Base-by-base conservation (phyloP, 2,113 vertebrate genomes). In the Pseudopipra pipra region DNA sequence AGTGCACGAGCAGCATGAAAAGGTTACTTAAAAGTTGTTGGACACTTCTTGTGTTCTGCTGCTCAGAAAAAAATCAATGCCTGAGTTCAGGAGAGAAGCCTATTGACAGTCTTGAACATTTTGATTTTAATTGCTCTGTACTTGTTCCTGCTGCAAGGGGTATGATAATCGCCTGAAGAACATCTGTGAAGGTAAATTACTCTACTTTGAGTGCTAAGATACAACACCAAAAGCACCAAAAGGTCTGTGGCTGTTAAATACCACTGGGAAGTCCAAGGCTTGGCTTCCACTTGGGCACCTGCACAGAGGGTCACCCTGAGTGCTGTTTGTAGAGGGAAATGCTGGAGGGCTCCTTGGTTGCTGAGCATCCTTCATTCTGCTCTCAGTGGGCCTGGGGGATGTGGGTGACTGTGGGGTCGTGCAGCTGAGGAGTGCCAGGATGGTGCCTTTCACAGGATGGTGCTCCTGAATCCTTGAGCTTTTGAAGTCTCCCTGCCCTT, bases 111-210 rank as follows among this genome's bases (percentile, higher is more conserved):
- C 65, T 90, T 87, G 41, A 93, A 70, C 73, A 68, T 95, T 94
- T 90, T 96, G 83, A 84, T 94, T 80, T 92, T 95, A 94, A 96
- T 95, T 96, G 94, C 86, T 97, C 77, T 93, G 72, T 85, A 67
- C 84, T 92, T 92, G 73, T 88, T 90, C 85, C 61, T 81, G 58
- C 75, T 95, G 90, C 5, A 35, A 85, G 83, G 80, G 89, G 54
- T 87, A 90, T 87, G 76, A 75, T 92, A 92, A 86, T 85, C 78
- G 41, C 71, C 67, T 75, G 89, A 66, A 82, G 79, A 84, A 90
- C 61, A 82, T 90, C 76, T 91, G 71, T 91, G 91, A 90, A 62
- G 81, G 83, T 61, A 94, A 91, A 93, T 89, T 56, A 75, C 58
- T 24, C 62, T 52, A 5, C 66, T 68, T 52, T 19, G 70, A 68